Evolutionary conservation across 1,140 invertebrate genomes (phyloP), one percentile per base, ranked within the genome.

Genomic region (Lordiphosa stackelbergi): DNA sequence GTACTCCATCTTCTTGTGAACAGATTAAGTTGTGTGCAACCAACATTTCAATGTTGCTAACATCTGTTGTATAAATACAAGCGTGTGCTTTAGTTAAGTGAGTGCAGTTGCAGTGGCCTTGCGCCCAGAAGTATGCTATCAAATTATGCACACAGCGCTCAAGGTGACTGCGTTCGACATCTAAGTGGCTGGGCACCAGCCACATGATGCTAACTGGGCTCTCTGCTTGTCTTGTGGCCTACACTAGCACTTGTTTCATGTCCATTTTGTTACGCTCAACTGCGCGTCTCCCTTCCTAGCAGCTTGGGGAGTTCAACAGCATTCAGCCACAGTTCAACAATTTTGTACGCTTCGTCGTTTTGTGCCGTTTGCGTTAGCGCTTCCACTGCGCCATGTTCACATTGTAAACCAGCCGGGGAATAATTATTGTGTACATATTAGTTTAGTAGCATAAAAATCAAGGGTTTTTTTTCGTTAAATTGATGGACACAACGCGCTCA

Each of bases 391-490:
- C 66, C 61, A 65, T 69, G 77, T 77, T 69, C 69, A 75, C 57
- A 63, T 60, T 77, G 73, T 83, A 81, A 81, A 83, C 77, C 72
- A 83, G 73, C 77, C 64, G 69, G 77, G 77, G 77, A 77, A 83
- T 83, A 81, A 81, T 81, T 77, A 81, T 81, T 81, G 72, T 81
- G 77, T 81, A 81, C 77, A 81, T 73, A 81, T 81, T 81, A 83
- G 75, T 74, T 83, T 60, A 75, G 75, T 53, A 51, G 68, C 45
- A 64, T 45, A 54, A 70, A 49, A 69, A 65, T 56, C 66, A 65
- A 68, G 66, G 63, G 70, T 81, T 81, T 71, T 81, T 71, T 74
- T 79, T 56, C 60, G 45, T 56, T 64, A 69, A 35, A 55, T 59
- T 56, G 56, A 74, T 16, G 16, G 16, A 16, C 16, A 16, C 2